These are phyloP conservation scores for Cyanistes caeruleus DNA, from an alignment of 2,113 vertebrate genomes.

Conservation along the genomic window DNA sequence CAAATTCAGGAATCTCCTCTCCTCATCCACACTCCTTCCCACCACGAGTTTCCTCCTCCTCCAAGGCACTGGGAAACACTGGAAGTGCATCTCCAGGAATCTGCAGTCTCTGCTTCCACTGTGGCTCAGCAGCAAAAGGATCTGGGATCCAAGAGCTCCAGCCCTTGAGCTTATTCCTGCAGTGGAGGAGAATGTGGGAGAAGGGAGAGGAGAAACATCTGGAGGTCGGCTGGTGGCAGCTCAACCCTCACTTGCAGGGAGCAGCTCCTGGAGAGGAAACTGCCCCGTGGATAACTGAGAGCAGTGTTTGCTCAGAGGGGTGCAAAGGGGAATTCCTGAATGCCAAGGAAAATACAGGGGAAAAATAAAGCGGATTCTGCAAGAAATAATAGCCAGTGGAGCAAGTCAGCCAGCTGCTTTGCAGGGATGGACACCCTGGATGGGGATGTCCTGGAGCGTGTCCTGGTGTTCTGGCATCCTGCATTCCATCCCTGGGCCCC, in stretches of 20 bases:
- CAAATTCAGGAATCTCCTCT: neutral
- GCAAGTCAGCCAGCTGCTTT: neutral
- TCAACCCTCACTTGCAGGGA: neutral
- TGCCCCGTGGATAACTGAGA: neutral
- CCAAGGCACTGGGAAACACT: neutral
- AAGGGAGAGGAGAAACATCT: constrained; percentile 8
- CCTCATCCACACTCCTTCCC: neutral
- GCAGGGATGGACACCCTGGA: neutral
- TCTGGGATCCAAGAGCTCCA: neutral
- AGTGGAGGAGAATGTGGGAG: neutral
- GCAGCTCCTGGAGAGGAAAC: constrained; percentile 34
- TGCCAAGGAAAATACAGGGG: neutral
- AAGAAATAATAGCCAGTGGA: neutral
- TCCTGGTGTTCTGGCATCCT: neutral
- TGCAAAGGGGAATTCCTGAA: neutral
- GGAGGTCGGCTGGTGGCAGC: neutral
- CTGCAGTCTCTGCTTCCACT: neutral
- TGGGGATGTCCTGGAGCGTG: neutral
- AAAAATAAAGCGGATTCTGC: neutral
- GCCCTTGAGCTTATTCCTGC: neutral
- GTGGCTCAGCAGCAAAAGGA: neutral
- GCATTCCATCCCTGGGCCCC: neutral
- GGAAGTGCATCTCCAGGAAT: neutral
- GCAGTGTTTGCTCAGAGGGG: neutral
- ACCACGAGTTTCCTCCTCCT: neutral